These are phyloP conservation scores for Probaryconus sp. DNA, from an alignment of 1,140 invertebrate species.

Conservation along the genomic window DNA sequence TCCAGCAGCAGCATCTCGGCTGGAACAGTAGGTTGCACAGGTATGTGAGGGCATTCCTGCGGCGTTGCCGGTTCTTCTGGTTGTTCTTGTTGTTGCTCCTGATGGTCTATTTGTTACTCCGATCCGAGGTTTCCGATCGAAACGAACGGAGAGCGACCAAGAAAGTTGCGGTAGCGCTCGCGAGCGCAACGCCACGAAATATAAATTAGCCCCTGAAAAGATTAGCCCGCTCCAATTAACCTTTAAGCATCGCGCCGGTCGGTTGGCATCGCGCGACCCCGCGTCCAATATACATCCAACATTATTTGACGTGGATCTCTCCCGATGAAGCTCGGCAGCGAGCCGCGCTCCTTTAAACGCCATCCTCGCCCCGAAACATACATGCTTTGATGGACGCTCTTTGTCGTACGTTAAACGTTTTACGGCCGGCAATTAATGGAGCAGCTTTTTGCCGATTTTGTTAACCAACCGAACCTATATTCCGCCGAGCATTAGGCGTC, in stretches of 20 bases:
- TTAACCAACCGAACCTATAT: too few relatives aligned
- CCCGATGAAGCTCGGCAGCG: slow-evolving; percentile 1
- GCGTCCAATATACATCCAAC: slow-evolving; percentile 27
- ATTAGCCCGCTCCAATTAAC: slow-evolving; percentile 54
- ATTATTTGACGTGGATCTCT: slow-evolving; percentile 30
- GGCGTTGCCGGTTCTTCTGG: slow-evolving; percentile 41
- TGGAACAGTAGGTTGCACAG: slow-evolving; percentile 28
- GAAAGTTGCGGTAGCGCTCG: neutral
- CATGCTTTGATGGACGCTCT: slow-evolving; percentile 18
- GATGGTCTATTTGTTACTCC: too few relatives aligned
- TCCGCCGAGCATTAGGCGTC: too few relatives aligned
- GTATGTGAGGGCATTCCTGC: slow-evolving; percentile 43
- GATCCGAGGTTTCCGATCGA: too few relatives aligned
- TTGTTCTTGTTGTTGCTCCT: neutral
- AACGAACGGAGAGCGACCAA: too few relatives aligned
- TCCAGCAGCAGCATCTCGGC: too few relatives aligned
- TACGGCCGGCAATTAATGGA: slow-evolving; percentile 24
- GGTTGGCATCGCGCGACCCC: slow-evolving; percentile 20
- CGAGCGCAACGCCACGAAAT: slow-evolving; percentile 34
- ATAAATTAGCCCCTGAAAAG: slow-evolving; percentile 41
- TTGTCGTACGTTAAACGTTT: slow-evolving; percentile 23
- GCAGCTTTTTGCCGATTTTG: slow-evolving; percentile 5
- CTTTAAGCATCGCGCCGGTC: slow-evolving; percentile 25
- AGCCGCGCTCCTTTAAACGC: too few relatives aligned
- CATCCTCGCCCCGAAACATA: too few relatives aligned